Conservation (phyloP, 2,888 invertebrate species). For the Corbicula japonica region DNA sequence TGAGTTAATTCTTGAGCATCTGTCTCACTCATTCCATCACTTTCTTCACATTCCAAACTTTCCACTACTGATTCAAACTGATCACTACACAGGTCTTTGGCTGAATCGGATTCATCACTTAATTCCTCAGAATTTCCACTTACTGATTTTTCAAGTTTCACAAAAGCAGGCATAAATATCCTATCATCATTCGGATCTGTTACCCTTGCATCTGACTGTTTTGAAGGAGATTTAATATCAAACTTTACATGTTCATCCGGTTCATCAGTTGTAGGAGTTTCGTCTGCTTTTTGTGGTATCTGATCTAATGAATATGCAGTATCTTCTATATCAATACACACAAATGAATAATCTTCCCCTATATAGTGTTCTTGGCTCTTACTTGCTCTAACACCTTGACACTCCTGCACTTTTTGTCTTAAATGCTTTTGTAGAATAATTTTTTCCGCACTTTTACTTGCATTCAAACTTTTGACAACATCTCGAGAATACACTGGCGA, state of each 20-base stretch:
- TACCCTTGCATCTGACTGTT: conserved; percentile 60
- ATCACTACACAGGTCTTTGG: conserved; percentile 34
- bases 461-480: conserved; percentile 44
- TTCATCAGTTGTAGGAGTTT: conserved; percentile 48
- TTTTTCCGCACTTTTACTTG: conserved; percentile 83
- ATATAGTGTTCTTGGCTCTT: conserved; percentile 95
- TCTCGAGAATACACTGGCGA: conserved; percentile 58
- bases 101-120: conserved; percentile 9
- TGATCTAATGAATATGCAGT: conserved; percentile 95
- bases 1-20: conserved; percentile 38
- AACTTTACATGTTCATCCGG: conserved; percentile 10
- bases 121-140: conserved; percentile 16
- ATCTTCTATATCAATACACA: conserved; percentile 96
- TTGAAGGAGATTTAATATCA: conserved; percentile 69
- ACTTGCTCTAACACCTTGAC: conserved; percentile 93
- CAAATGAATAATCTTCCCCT: conserved; percentile 92
- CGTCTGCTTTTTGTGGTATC: conserved; percentile 63
- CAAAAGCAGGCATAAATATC: conserved; percentile 83
- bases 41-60: conserved; percentile 36
- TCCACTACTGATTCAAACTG: conserved; percentile 47
- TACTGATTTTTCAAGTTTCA: conserved; percentile 78
- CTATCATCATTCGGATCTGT: conserved; percentile 71
- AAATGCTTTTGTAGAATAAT: conserved; percentile 64
- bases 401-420: conserved; percentile 47
- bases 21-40: conserved; percentile 35